A percentile compares a stretch with the other conserved stretches of the same genome.
Conservation (phyloP, 2,797 vertebrate genomes). For the Anisognathus igniventris region DNA sequence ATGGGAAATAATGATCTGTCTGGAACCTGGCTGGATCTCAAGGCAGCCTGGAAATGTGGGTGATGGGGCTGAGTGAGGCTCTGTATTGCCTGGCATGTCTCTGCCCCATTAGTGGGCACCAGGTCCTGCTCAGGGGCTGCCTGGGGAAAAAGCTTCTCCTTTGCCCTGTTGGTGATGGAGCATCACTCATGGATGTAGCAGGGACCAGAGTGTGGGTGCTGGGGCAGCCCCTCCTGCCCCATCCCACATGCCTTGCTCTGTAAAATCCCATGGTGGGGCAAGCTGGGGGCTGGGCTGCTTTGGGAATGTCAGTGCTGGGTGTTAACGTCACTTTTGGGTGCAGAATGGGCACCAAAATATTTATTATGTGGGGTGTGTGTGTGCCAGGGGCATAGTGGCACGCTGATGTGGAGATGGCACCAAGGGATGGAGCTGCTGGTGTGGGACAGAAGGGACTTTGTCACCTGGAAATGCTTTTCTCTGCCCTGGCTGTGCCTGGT, state of each 20-base stretch:
- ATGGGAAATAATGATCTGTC: not conserved
- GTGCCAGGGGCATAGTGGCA: not conserved
- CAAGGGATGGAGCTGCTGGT: not conserved
- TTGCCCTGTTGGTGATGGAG: rapidly evolving
- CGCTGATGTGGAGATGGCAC: too few species aligned
- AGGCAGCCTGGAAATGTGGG: not conserved
- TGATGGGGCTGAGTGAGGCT: not conserved
- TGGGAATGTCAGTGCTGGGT: not conserved
- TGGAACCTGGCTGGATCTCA: not conserved
- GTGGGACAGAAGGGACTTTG: not conserved
- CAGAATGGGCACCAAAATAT: not conserved
- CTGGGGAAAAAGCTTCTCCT: not conserved
- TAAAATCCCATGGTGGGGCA: rapidly evolving
- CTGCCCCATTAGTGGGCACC: not conserved
- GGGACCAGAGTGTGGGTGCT: not conserved
- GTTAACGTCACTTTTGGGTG: not conserved
- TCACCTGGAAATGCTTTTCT: not conserved
- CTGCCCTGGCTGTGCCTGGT: not conserved
- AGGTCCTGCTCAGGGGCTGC: not conserved
- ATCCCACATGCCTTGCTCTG: rapidly evolving
- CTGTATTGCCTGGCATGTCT: not conserved
- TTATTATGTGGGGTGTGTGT: rapidly evolving
- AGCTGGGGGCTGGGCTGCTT: not conserved
- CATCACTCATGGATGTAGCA: rapidly evolving
- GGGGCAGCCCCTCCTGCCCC: not conserved